A percentile compares a stretch with the other conserved stretches of the same genome.
phyloP scores from a whole-genome alignment of 2,113 vertebrate species.

The Psammodynastes pulverulentus region DNA sequence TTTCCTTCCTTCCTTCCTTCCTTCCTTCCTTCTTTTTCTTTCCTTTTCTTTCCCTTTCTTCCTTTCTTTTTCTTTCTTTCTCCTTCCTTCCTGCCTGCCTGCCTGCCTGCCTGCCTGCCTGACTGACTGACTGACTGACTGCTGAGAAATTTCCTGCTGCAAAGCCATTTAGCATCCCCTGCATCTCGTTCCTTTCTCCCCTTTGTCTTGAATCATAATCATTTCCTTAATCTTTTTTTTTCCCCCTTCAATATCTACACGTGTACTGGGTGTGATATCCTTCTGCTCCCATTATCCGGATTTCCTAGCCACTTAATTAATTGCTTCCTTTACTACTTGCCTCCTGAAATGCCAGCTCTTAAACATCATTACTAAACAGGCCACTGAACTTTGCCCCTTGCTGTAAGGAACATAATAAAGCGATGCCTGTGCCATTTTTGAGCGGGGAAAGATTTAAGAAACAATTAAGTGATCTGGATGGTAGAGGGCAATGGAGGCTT shows the following conservation, averaged over 20 bases:
- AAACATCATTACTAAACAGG: neutral
- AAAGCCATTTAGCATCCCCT: neutral
- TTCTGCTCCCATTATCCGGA: neutral
- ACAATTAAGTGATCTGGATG: neutral
- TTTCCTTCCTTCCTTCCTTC: too few relatives aligned
- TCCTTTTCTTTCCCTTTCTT: too few relatives aligned
- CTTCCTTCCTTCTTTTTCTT: too few relatives aligned
- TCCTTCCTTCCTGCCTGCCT: neutral
- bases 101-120: neutral
- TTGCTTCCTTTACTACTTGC: neutral
- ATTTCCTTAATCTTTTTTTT: neutral
- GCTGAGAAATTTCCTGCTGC: neutral
- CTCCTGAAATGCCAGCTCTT: neutral
- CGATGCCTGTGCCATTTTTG: neutral
- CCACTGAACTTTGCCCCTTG: neutral
- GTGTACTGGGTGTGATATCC: neutral
- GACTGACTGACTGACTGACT: too few relatives aligned
- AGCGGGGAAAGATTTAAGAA: neutral
- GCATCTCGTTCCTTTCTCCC: neutral
- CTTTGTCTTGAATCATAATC: neutral
- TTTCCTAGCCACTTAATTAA: neutral
- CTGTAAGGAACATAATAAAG: neutral
- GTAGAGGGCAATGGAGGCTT: neutral
- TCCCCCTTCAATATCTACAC: neutral
- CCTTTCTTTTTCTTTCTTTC: neutral